These are phyloP conservation scores for Myxocyprinus asiaticus DNA, from an alignment of 2,113 vertebrate species.

Conservation along the genomic window DNA sequence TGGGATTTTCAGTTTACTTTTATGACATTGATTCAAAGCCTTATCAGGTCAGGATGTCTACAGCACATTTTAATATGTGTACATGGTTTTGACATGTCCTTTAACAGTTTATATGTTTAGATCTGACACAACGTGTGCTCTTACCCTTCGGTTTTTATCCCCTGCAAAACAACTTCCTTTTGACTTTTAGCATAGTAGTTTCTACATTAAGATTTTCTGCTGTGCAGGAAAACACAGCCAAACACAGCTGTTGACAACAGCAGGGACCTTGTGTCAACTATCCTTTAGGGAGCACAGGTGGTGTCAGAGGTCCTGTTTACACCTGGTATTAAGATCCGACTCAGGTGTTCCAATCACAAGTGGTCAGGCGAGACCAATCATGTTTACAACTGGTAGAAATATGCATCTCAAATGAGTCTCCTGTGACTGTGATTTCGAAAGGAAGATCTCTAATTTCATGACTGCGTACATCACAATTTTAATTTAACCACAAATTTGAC, in stretches of 20 bases:
- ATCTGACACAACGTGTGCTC: background rate
- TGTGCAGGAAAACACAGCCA: background rate
- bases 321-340: too few relatives aligned
- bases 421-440: too few relatives aligned
- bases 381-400: too few relatives aligned
- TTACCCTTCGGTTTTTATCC: background rate
- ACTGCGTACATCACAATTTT: too few relatives aligned
- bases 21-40: conserved; percentile 5
- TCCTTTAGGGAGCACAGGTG: conserved; percentile 1
- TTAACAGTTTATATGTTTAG: background rate
- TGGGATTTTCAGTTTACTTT: conserved; percentile 6
- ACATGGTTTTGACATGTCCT: background rate
- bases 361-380: too few relatives aligned
- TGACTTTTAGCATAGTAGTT: conserved; percentile 14
- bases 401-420: too few relatives aligned
- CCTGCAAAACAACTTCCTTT: background rate
- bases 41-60: conserved; percentile 7
- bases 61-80: conserved; percentile 6
- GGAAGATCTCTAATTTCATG: too few relatives aligned
- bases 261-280: conserved; percentile 12
- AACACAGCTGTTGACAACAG: conserved; percentile 6
- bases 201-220: conserved; percentile 17
- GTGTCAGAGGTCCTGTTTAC: background rate
- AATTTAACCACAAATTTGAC: too few relatives aligned
- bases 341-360: too few relatives aligned